Conservation (phyloP, 2,888 invertebrate genomes). For the Ormyrus rosae region DNA sequence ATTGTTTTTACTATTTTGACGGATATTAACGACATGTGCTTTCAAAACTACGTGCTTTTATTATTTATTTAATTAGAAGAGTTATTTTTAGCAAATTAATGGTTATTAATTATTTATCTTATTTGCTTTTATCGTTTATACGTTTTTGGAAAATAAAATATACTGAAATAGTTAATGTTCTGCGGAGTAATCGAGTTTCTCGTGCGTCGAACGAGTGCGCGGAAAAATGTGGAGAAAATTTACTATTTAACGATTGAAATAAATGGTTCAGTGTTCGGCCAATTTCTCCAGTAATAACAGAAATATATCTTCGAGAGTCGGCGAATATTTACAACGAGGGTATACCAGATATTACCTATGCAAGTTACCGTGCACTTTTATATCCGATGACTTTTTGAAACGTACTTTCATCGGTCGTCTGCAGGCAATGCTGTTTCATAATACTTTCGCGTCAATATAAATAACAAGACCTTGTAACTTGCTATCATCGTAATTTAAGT, state of each 20-base stretch:
- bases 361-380: constrained; percentile 13
- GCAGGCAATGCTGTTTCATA: constrained; percentile 33
- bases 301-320: constrained; percentile 23
- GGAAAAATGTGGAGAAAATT: constrained; percentile 27
- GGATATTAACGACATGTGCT: too few species aligned
- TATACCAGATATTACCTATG: constrained; percentile 25
- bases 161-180: too few species aligned
- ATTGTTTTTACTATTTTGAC: not conserved
- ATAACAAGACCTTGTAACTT: constrained; percentile 52
- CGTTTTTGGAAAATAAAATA: too few species aligned
- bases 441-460: constrained; percentile 51
- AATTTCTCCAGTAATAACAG: constrained; percentile 36
- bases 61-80: too few species aligned
- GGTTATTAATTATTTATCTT: too few species aligned
- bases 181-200: too few species aligned
- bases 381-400: constrained; percentile 40
- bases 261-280: constrained; percentile 15
- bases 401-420: constrained; percentile 37
- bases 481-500: constrained; percentile 46
- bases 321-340: constrained; percentile 26
- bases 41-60: too few species aligned
- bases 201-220: not conserved
- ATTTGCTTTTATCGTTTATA: too few species aligned
- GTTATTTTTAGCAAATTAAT: too few species aligned
- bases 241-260: constrained; percentile 46